These are phyloP conservation scores for Branchellion lobata DNA, from an alignment of 2,888 invertebrate genomes.

Conservation along the genomic window DNA sequence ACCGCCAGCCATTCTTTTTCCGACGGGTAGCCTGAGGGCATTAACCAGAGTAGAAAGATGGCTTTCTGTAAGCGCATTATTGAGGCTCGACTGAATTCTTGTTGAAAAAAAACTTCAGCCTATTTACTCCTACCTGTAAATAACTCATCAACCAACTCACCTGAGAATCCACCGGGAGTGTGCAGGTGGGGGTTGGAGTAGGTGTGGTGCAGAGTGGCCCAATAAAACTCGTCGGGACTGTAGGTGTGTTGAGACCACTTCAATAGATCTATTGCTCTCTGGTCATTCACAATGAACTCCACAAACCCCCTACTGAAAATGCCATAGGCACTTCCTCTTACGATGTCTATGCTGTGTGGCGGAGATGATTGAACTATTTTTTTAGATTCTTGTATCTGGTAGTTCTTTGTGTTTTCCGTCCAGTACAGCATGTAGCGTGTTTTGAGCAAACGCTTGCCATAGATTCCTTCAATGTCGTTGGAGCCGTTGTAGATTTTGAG, in stretches of 20 bases:
- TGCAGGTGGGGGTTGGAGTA: conserved; percentile 55
- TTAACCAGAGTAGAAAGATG: no score
- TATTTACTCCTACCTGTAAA: no score
- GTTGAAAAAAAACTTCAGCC: no score
- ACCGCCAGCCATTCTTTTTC: conserved; percentile 54
- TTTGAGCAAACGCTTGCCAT: conserved; percentile 51
- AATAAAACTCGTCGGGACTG: conserved; percentile 61
- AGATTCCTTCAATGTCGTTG: conserved; percentile 61
- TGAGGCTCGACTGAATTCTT: no score
- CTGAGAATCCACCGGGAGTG: conserved; percentile 58
- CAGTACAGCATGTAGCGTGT: conserved; percentile 51
- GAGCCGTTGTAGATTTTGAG: conserved; percentile 59
- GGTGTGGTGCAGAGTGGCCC: conserved; percentile 59
- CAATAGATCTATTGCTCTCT: conserved; percentile 55
- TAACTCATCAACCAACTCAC: no score
- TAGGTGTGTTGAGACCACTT: conserved; percentile 57
- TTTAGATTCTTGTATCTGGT: conserved; percentile 53
- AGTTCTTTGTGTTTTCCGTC: conserved; percentile 49
- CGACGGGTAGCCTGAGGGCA: conserved; percentile 50
- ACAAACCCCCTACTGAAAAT: conserved; percentile 59
- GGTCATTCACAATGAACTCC: conserved; percentile 56
- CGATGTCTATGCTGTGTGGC: conserved; percentile 54
- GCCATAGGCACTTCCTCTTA: conserved; percentile 61
- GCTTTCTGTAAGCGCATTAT: no score
- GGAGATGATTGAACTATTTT: conserved; percentile 49